Base-by-base conservation (phyloP, 2,797 vertebrate species). In the Poecilia gillii region DNA sequence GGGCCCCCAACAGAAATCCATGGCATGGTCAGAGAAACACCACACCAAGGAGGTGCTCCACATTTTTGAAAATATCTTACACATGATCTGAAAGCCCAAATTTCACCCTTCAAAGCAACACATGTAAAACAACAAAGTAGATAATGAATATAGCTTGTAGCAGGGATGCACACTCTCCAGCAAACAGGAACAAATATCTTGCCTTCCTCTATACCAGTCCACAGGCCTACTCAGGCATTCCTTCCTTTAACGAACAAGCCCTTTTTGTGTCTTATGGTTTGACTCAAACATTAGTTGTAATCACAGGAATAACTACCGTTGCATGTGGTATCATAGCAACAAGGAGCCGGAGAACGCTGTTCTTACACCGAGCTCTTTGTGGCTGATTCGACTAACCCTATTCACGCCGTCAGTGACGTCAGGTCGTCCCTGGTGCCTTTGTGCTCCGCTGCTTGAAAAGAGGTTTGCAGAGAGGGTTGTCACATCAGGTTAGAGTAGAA, bases 361-460 rank as follows among this genome's bases (percentile, higher is more conserved):
- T 81, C 72, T 83, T 43, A 76, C 78, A 36, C 51, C 55, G 31
- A 57, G 66, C 84, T 87, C 79, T 79, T 82, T 90, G 74, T 87
- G 75, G 80, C 77, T 78, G 75, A 84, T 88, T 76, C 76, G 76
- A 84, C 81, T 45, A 80, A 79, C 78, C 81, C 85, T 77, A 77
- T 89, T 93, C 88, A 90, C 81, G 62, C 77, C 51, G 18, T 77
- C 62, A 18, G 77, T 93, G 92, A 92, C 78, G 87, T 93, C 89
- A 90, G 85, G 84, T 90, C 49, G 81, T 85, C 81, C 89, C 78
- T 66, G 71, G 78, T 5, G 76, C 87, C 83, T 92, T 92, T 92
- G 88, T 89, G 83, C 84, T 86, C 49, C 3, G 87, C 82, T 84
- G 90, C 81, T 75, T 87, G 86, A 89, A 84, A 80, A 82, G 87